Evolutionary conservation across 2,888 invertebrate species (phyloP).

Genomic region (Euplagia quadripunctaria): DNA sequence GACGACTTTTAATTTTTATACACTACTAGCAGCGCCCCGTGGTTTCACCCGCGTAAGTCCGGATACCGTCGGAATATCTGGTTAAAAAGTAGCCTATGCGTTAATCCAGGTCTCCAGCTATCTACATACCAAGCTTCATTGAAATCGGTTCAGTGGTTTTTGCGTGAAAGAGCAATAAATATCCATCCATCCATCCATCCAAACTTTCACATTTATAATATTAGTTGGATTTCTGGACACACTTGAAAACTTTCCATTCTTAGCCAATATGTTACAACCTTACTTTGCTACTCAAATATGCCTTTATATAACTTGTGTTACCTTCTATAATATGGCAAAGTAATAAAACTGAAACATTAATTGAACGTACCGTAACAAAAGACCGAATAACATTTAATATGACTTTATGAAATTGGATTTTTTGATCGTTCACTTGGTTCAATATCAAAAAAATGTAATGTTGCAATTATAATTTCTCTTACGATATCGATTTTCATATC

Average conservation of each 20-base stretch:
- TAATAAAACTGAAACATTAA: slow-evolving; percentile 50
- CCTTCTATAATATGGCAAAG: slow-evolving; percentile 42
- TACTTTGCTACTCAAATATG: slow-evolving; percentile 28
- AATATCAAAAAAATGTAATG: not conserved
- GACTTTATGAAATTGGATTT: slow-evolving; percentile 52
- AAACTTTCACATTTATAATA: no score
- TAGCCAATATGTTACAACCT: not conserved
- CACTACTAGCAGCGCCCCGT: no score
- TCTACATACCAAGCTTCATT: no score
- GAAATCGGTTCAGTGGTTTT: no score
- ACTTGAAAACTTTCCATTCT: not conserved
- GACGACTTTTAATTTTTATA: not conserved
- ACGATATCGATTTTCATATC: no score
- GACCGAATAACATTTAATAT: slow-evolving; percentile 51
- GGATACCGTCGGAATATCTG: no score
- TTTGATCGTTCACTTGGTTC: slow-evolving; percentile 4
- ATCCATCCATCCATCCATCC: no score
- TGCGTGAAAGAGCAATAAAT: no score
- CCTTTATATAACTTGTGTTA: slow-evolving; percentile 24
- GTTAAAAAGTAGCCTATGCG: no score
- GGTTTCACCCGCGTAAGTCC: no score
- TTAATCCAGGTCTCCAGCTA: no score
- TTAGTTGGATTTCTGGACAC: not conserved
- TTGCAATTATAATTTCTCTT: no score
- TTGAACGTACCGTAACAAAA: slow-evolving; percentile 43